These are phyloP conservation scores for Tauraco erythrolophus DNA, from an alignment of 2,113 vertebrate species.

Conservation along the genomic window DNA sequence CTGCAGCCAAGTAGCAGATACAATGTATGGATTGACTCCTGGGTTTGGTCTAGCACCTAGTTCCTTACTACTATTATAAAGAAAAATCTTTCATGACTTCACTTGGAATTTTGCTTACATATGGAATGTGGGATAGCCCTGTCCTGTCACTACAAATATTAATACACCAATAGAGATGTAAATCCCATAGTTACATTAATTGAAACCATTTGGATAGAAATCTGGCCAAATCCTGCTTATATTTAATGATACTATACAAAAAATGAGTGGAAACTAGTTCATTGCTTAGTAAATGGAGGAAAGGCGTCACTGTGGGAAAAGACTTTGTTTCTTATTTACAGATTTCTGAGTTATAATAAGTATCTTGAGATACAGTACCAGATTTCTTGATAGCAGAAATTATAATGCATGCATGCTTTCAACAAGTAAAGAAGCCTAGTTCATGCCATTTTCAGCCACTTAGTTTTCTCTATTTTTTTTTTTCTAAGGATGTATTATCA, in stretches of 20 bases:
- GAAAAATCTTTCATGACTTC: not conserved
- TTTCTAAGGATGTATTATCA: not conserved
- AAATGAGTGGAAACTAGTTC: not conserved
- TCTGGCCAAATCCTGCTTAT: not conserved
- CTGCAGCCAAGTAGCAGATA: not conserved
- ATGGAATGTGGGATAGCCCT: not conserved
- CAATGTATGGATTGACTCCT: not conserved
- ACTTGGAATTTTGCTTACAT: not conserved
- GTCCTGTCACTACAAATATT: not conserved
- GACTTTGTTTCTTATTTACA: not conserved
- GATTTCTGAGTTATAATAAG: not conserved
- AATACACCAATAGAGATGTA: not conserved
- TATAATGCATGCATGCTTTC: not conserved
- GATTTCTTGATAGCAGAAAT: not conserved
- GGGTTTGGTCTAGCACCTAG: not conserved
- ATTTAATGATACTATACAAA: not conserved
- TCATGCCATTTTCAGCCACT: not conserved
- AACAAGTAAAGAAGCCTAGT: not conserved
- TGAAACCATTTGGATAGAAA: not conserved
- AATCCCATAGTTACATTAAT: fast-evolving
- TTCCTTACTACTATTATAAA: not conserved
- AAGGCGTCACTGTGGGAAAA: not conserved
- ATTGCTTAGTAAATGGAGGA: not conserved
- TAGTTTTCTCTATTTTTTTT: not conserved
- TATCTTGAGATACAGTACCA: not conserved